These are phyloP conservation scores for Lepilemur septentrionalis DNA, from an alignment of 2,797 vertebrate species.

Conservation along the genomic window DNA sequence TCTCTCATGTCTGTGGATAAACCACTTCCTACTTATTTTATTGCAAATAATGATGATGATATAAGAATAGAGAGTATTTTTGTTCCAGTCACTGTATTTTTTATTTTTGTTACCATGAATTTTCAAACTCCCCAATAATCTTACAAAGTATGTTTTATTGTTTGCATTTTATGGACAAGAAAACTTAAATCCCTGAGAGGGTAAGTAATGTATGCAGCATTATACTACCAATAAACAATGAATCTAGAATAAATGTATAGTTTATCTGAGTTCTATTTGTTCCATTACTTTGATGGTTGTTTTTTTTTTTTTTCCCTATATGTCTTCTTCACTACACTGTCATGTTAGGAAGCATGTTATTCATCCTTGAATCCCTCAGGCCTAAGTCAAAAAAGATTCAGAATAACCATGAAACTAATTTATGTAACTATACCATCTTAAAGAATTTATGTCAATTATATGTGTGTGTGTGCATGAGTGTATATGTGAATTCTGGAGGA, in stretches of 20 bases:
- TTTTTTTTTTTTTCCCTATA: not conserved
- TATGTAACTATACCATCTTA: not conserved
- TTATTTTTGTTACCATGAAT: not conserved
- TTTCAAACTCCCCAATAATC: not conserved
- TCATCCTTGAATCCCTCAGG: not conserved
- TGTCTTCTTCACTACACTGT: not conserved
- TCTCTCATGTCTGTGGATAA: not conserved
- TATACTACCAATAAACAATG: not conserved
- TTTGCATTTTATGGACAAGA: not conserved
- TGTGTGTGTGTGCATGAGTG: not conserved
- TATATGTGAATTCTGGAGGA: not conserved
- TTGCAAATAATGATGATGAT: not conserved
- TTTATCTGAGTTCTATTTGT: not conserved
- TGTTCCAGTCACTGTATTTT: not conserved
- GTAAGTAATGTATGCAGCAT: not conserved
- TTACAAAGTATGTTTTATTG: not conserved
- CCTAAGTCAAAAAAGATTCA: not conserved
- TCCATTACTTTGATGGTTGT: not conserved
- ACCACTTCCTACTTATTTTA: not conserved
- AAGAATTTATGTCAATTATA: not conserved
- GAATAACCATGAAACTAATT: not conserved
- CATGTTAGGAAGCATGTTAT: not conserved
- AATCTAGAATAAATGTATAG: not conserved
- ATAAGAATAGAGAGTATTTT: not conserved
- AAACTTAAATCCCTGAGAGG: not conserved